A percentile compares a stretch with the other conserved stretches of the same genome.
phyloP scores from a whole-genome alignment of 2,888 invertebrate species.

The Pterostichus madidus region DNA sequence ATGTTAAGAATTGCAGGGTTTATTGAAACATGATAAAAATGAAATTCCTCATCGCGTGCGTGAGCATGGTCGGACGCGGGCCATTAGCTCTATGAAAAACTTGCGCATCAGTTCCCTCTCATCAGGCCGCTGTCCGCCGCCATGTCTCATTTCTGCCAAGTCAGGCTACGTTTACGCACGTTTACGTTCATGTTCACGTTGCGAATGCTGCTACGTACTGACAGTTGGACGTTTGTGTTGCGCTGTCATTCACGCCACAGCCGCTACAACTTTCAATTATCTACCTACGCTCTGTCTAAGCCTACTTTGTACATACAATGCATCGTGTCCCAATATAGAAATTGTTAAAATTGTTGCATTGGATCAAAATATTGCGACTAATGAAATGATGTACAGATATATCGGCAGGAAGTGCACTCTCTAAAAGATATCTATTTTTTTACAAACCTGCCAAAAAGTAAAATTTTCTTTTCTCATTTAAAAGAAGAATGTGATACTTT shows the following conservation, averaged over 20 bases:
- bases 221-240: slow-evolving; percentile 1
- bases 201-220: background rate
- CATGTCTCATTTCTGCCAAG: slow-evolving; percentile 26
- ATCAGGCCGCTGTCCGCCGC: slow-evolving; percentile 18
- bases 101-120: slow-evolving; percentile 16
- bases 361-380: background rate
- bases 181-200: background rate
- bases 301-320: background rate
- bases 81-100: slow-evolving; percentile 13
- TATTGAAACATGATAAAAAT: background rate
- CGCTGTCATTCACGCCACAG: background rate
- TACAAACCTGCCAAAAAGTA: too few species aligned
- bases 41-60: slow-evolving; percentile 29
- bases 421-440: too few species aligned
- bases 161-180: slow-evolving; percentile 28
- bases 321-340: background rate
- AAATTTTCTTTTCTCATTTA: too few species aligned
- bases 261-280: slow-evolving; percentile 6
- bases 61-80: background rate
- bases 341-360: background rate
- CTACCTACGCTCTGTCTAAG: background rate
- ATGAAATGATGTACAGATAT: background rate
- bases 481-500: too few species aligned
- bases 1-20: slow-evolving; percentile 3
- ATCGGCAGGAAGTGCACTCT: background rate